phyloP scores from a whole-genome alignment of 1,140 invertebrate species.

The Drosophila orosa region DNA sequence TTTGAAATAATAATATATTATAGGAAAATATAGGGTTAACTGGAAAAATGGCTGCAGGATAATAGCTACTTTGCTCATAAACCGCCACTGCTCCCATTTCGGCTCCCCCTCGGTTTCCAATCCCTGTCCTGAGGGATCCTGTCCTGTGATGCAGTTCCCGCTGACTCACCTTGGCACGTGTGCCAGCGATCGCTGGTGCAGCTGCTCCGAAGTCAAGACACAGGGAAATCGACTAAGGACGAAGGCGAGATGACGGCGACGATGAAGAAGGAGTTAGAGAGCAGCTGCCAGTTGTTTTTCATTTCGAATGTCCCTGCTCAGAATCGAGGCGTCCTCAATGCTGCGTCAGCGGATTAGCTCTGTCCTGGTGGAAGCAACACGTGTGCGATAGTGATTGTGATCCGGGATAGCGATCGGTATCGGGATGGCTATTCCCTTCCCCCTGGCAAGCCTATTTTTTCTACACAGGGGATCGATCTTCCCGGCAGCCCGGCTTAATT shows the following conservation, averaged over 20 bases:
- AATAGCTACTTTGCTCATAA: constrained; percentile 46
- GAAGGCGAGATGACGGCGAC: background rate
- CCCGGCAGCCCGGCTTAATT: constrained; percentile 56
- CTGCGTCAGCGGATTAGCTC: constrained; percentile 52
- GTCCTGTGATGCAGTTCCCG: constrained; percentile 24
- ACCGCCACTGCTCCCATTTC: constrained; percentile 22
- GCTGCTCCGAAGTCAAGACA: constrained; percentile 40
- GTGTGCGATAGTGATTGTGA: constrained; percentile 50
- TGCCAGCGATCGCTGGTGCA: constrained; percentile 24
- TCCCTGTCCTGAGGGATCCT: constrained; percentile 28
- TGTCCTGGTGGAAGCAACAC: constrained; percentile 63
- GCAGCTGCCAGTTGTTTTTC: constrained; percentile 46
- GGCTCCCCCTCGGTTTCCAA: constrained; percentile 19
- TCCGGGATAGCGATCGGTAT: constrained; percentile 16
- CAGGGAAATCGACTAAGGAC: constrained; percentile 27
- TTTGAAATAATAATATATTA: too few species aligned
- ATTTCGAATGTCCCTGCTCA: constrained; percentile 41
- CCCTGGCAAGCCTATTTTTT: constrained; percentile 6
- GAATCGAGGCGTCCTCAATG: constrained; percentile 27
- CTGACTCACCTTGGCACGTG: constrained; percentile 76
- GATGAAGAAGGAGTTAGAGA: constrained; percentile 17
- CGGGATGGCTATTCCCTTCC: constrained; percentile 10
- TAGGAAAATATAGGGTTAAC: constrained; percentile 35
- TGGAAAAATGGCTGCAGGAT: constrained; percentile 56
- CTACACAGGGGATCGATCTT: constrained; percentile 6